Percentiles rank a stretch among this genome's conserved stretches.
phyloP scores from a whole-genome alignment of 2,797 vertebrate species.

The Hippocampus kuda region DNA sequence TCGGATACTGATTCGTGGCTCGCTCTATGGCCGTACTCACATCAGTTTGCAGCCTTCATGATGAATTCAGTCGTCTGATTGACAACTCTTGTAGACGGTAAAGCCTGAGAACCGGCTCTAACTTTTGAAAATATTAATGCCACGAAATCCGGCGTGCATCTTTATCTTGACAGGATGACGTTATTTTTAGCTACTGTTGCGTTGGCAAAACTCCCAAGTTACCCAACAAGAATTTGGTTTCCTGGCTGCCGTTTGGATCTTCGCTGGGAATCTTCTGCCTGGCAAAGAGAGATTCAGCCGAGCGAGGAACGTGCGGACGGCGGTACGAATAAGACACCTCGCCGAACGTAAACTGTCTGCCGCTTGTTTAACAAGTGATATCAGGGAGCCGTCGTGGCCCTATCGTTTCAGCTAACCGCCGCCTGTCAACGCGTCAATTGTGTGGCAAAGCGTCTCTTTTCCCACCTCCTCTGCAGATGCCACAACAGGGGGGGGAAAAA shows the following conservation, averaged over 20 bases:
- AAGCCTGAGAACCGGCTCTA: no score
- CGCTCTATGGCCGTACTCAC: neutral
- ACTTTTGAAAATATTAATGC: no score
- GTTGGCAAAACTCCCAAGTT: neutral
- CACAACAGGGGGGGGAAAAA: conserved; percentile 21
- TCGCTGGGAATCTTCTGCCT: neutral
- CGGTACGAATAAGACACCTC: conserved; percentile 50
- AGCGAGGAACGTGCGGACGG: conserved; percentile 31
- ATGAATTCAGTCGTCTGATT: no score
- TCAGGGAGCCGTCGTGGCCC: conserved; percentile 50
- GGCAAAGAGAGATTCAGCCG: conserved; percentile 17
- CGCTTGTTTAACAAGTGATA: conserved; percentile 53
- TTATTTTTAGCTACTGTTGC: neutral
- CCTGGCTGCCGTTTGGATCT: neutral
- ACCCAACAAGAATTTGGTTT: neutral
- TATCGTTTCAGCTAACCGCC: conserved; percentile 43
- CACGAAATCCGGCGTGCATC: no score
- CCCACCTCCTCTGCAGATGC: conserved; percentile 49
- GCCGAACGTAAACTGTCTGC: conserved; percentile 46
- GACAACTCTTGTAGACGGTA: no score
- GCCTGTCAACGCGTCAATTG: conserved; percentile 60
- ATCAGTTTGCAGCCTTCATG: no score
- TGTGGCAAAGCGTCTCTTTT: conserved; percentile 41
- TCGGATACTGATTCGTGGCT: neutral
- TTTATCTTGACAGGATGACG: no score